Percentiles rank a stretch among this genome's conserved stretches.
phyloP scores from a whole-genome alignment of 1,140 invertebrate species.

The Micrasema minimum region DNA sequence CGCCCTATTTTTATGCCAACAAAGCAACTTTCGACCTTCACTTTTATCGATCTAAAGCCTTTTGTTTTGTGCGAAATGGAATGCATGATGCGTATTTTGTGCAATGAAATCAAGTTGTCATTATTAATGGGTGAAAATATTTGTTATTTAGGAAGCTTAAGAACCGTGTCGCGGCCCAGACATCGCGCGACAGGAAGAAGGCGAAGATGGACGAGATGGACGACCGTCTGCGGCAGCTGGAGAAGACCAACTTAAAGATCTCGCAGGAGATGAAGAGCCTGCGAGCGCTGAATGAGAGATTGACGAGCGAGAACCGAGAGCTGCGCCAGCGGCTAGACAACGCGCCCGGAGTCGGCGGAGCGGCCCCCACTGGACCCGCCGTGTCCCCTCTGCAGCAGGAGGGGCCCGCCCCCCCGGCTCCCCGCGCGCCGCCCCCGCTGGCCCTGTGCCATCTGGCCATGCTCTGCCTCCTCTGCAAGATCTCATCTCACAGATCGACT shows the following conservation, averaged over 20 bases:
- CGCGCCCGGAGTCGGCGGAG: conserved; percentile 59
- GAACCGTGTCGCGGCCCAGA: conserved; percentile 97
- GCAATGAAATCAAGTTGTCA: no score
- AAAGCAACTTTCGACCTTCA: not conserved
- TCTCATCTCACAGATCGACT: conserved; percentile 75
- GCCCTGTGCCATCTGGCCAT: conserved; percentile 75
- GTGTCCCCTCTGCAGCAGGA: conserved; percentile 88
- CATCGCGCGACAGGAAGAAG: conserved; percentile 96
- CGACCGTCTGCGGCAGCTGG: conserved; percentile 72
- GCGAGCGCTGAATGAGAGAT: conserved; percentile 72
- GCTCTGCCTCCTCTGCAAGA: conserved; percentile 84
- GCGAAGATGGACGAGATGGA: conserved; percentile 91
- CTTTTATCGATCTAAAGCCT: no score
- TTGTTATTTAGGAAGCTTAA: conserved; percentile 86
- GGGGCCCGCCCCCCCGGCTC: conserved; percentile 71
- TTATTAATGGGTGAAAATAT: no score
- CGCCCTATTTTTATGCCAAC: conserved; percentile 5
- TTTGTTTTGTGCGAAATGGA: no score
- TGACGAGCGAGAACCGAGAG: conserved; percentile 73
- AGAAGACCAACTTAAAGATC: conserved; percentile 73
- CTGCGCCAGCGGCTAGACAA: conserved; percentile 67
- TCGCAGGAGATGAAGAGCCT: conserved; percentile 73
- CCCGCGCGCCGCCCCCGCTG: conserved; percentile 55
- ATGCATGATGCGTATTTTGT: no score
- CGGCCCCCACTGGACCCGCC: conserved; percentile 77